phyloP scores from a whole-genome alignment of 2,888 invertebrate species.

The Coenonympha glycerion region DNA sequence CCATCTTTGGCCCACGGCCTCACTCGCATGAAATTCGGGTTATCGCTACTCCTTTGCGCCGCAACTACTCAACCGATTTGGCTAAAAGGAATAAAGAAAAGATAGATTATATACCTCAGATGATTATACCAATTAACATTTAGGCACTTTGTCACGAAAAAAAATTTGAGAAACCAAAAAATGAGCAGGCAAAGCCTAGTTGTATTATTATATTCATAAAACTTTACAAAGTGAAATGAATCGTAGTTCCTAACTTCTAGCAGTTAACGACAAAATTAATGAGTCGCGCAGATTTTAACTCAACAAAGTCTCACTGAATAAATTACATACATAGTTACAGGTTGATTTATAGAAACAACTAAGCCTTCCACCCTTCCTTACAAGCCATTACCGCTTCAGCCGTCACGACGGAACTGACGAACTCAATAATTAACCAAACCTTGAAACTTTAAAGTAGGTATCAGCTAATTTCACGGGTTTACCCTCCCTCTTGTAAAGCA shows the following conservation, averaged over 20 bases:
- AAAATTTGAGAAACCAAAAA: too few relatives aligned
- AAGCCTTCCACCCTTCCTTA: slow-evolving; percentile 6
- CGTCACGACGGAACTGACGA: slow-evolving; percentile 42
- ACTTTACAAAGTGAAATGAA: too few relatives aligned
- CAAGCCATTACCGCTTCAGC: slow-evolving; percentile 39
- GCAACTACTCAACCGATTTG: too few relatives aligned
- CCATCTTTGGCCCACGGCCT: too few relatives aligned
- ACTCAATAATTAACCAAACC: slow-evolving; percentile 56
- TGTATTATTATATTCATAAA: too few relatives aligned
- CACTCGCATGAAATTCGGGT: too few relatives aligned
- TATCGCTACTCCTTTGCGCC: too few relatives aligned
- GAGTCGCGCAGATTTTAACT: neutral
- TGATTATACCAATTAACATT: too few relatives aligned
- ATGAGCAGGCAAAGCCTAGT: too few relatives aligned
- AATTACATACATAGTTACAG: neutral
- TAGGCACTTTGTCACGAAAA: too few relatives aligned
- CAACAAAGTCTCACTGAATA: neutral
- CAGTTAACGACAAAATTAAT: neutral
- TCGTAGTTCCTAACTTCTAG: neutral
- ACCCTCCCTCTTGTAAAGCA: slow-evolving; percentile 19
- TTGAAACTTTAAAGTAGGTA: slow-evolving; percentile 56
- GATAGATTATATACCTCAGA: too few relatives aligned
- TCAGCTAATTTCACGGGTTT: slow-evolving; percentile 48
- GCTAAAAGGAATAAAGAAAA: too few relatives aligned
- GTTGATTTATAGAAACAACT: slow-evolving; percentile 4